phyloP scores from a whole-genome alignment of 2,888 invertebrate genomes.

The Nomada lathburiana region DNA sequence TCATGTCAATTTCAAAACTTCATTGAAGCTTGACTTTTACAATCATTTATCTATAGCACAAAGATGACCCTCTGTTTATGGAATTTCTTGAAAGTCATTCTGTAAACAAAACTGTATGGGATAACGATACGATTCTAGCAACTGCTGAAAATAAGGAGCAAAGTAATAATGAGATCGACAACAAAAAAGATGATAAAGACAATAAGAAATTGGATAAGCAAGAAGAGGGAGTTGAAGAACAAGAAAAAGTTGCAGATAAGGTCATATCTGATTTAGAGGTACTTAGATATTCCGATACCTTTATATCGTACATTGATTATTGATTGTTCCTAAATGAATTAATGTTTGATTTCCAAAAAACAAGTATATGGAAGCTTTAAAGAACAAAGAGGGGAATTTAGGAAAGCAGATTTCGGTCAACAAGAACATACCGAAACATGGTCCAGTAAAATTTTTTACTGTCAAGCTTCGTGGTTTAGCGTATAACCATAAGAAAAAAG shows the following conservation, averaged over 20 bases:
- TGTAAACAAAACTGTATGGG: conserved; percentile 84
- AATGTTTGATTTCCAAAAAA: conserved; percentile 84
- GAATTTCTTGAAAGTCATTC: conserved; percentile 95
- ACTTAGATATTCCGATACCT: conserved; percentile 52
- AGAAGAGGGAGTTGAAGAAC: conserved; percentile 71
- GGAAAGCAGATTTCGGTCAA: conserved; percentile 64
- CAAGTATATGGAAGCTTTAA: conserved; percentile 89
- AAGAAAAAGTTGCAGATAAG: conserved; percentile 88
- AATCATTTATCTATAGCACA: conserved; percentile 86
- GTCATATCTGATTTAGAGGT: conserved; percentile 92
- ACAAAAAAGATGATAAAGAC: conserved; percentile 68
- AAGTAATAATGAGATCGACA: conserved; percentile 79
- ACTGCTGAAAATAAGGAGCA: conserved; percentile 66
- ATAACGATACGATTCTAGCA: conserved; percentile 84
- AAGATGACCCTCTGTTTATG: conserved; percentile 94
- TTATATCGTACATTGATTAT: conserved; percentile 6
- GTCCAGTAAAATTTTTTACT: conserved; percentile 85
- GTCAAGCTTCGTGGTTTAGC: conserved; percentile 92
- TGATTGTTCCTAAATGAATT: conserved; percentile 26
- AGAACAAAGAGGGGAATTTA: conserved; percentile 85
- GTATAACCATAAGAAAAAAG: conserved; percentile 92
- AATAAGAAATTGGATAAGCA: conserved; percentile 72
- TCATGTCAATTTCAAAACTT: background rate
- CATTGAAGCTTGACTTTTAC: conserved; percentile 13
- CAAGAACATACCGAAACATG: conserved; percentile 75